Base-by-base conservation (phyloP, 2,888 invertebrate genomes). In the Tenthredo livida region DNA sequence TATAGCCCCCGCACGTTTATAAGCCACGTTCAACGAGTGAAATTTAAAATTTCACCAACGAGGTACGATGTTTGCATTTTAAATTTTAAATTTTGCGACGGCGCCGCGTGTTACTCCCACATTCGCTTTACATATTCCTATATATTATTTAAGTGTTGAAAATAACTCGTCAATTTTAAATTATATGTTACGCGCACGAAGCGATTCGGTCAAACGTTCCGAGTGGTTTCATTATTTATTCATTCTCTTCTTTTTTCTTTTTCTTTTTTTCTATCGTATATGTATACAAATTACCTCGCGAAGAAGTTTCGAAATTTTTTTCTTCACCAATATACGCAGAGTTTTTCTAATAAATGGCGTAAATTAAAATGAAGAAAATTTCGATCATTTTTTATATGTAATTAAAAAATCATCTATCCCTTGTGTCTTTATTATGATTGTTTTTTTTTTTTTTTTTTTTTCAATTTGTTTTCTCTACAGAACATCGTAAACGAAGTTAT, bases 401-500 rank as follows among this genome's bases (percentile, higher is more conserved):
- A n/a, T n/a, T n/a, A 29, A 25, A 61, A 58, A 58, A n/a, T n/a
- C 12, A 21, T 61, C 6, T 15, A 33, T 17, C 12, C 15, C 17
- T 33, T 67, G 15, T 83, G 7, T 83, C 9, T 21, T 70, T 65
- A 80, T 61, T 10, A n/a, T n/a, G n/a, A n/a, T 84, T 77, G 15
- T 21, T 61, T 80, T 58, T 58, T 3, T 33, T 58, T 9, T 1
- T 77, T 85, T 85, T 93, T n/a, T n/a, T n/a, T n/a, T n/a, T n/a
- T n/a, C n/a, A n/a, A n/a, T n/a, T n/a, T n/a, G n/a, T n/a, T n/a
- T n/a, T n/a, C n/a, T n/a, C n/a, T 91, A 65, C 92, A 96, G 96
- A 95, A 91, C 96, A 96, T 90, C 94, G 96, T 61, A 95, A 95
- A 90, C 94, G 94, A 91, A 95, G 95, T 90, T 96, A 96, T 90